A percentile compares a stretch with the other conserved stretches of the same genome.
Conservation (phyloP, 92 coral and sea anemone species). For the Metridium senile region DNA sequence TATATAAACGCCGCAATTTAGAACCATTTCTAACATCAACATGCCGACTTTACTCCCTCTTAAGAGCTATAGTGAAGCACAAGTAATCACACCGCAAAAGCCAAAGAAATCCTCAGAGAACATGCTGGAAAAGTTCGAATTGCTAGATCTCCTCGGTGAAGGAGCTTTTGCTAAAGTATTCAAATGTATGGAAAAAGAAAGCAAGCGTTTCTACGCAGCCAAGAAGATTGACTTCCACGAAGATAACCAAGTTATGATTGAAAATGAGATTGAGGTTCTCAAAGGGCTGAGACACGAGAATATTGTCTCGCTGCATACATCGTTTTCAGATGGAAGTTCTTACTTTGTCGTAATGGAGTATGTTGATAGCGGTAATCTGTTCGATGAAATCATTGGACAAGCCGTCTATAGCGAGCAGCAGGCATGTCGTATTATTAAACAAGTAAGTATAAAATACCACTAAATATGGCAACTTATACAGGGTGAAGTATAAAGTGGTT, state of each 20-base stretch:
- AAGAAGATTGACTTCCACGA: slow-evolving; percentile 55
- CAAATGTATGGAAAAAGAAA: slow-evolving; percentile 58
- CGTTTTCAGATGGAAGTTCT: slow-evolving; percentile 44
- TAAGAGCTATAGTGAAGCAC: background rate
- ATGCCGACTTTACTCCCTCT: background rate
- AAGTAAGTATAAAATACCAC: slow-evolving; percentile 33
- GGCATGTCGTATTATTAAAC: slow-evolving; percentile 61
- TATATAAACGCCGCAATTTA: background rate
- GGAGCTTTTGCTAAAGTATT: slow-evolving; percentile 82
- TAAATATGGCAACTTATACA: too few species aligned
- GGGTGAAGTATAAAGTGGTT: too few species aligned
- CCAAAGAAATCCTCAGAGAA: background rate
- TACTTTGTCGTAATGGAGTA: slow-evolving; percentile 68
- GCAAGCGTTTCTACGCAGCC: slow-evolving; percentile 53
- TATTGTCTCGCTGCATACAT: slow-evolving; percentile 68
- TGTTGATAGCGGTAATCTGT: slow-evolving; percentile 71
- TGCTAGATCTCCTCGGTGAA: slow-evolving; percentile 67
- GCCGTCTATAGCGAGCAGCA: slow-evolving; percentile 60
- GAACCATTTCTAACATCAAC: background rate
- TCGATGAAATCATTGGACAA: slow-evolving; percentile 70
- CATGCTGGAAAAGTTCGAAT: slow-evolving; percentile 47
- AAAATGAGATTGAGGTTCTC: slow-evolving; percentile 79
- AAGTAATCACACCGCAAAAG: slow-evolving; percentile 6
- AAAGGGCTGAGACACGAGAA: slow-evolving; percentile 72
- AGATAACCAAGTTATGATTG: slow-evolving; percentile 31